Evolutionary conservation across 2,888 invertebrate genomes (phyloP).

Genomic region (Dicycla oo): DNA sequence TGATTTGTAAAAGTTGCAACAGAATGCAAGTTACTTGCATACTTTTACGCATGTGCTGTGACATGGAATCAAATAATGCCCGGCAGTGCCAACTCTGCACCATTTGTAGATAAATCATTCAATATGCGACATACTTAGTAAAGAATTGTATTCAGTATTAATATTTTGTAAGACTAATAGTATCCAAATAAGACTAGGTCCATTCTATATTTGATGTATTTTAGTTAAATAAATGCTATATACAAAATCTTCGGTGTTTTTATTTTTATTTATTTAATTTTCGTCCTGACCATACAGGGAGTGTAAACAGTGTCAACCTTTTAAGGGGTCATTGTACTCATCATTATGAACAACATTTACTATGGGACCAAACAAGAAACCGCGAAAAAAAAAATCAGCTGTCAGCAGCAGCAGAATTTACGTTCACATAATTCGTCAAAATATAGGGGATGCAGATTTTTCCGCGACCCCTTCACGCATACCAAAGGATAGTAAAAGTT

Average conservation of each 20-base stretch:
- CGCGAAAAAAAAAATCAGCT: too few relatives aligned
- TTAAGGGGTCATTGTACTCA: too few relatives aligned
- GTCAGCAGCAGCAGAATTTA: too few relatives aligned
- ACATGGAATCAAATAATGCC: neutral
- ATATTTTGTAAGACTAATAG: constrained; percentile 71
- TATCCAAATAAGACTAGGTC: constrained; percentile 44
- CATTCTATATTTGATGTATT: constrained; percentile 65
- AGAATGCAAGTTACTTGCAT: neutral
- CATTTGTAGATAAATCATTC: constrained; percentile 10
- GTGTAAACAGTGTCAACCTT: too few relatives aligned
- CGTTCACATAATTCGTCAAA: too few relatives aligned
- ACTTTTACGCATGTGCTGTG: constrained; percentile 1
- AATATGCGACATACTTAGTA: constrained; percentile 48
- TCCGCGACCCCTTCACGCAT: too few relatives aligned
- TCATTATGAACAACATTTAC: too few relatives aligned
- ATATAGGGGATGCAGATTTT: too few relatives aligned
- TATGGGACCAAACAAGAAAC: too few relatives aligned
- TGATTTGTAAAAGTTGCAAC: neutral
- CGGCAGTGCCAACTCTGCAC: constrained; percentile 1
- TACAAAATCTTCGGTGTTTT: constrained; percentile 5
- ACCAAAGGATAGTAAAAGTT: too few relatives aligned
- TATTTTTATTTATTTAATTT: neutral
- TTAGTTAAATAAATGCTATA: constrained; percentile 64
- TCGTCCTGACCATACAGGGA: neutral
- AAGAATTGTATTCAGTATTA: constrained; percentile 71